Base-by-base conservation (phyloP, 2,888 invertebrate species). In the Ariolimax columbianus region DNA sequence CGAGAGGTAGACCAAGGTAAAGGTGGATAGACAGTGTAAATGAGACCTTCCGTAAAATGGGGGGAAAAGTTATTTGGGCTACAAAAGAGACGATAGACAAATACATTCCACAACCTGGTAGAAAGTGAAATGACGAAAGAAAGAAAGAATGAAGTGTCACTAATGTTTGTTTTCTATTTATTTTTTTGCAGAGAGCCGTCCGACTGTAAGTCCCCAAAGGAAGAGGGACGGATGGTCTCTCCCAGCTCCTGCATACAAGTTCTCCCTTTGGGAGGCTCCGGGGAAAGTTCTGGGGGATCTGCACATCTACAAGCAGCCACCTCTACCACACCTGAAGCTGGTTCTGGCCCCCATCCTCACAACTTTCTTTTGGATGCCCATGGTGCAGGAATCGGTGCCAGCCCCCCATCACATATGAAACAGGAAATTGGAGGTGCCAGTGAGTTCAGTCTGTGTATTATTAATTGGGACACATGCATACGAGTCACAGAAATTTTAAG, bases 301-400 rank as follows among this genome's bases (percentile, higher is more conserved):
- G 78, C 83, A 17, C 88, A 87, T 77, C 84, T 86, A n/a, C 91
- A 91, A 87, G 89, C 89, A 59, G 91, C 91, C 51, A 89, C 91
- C 63, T 91, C 92, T 11, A 91, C 92, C 30, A 91, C 91, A 26
- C 87, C 90, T 30, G 91, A 90, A 43, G 86, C 88, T 33, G 85
- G 82, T 43, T 70, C 81, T 40, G 87, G 84, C 11, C 66, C 73
- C 43, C 68, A 87, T 75, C 86, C 79, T 30, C 86, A 87, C 84
- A 81, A 77, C 78, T 87, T 83, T 77, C 77, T 86, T n/a, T 80
- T 81, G 83, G 77, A 87, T 77, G 73, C 55, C 36, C 82, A 86
- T 17, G n/a, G 66, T 75, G 55, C 55, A 40, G 77, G 73, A 14
- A 66, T 73, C 30, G 80, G 70, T n/a, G 36, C 80, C 77, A 83